Conservation (phyloP, 2,113 vertebrate genomes). For the Alligator mississippiensis region DNA sequence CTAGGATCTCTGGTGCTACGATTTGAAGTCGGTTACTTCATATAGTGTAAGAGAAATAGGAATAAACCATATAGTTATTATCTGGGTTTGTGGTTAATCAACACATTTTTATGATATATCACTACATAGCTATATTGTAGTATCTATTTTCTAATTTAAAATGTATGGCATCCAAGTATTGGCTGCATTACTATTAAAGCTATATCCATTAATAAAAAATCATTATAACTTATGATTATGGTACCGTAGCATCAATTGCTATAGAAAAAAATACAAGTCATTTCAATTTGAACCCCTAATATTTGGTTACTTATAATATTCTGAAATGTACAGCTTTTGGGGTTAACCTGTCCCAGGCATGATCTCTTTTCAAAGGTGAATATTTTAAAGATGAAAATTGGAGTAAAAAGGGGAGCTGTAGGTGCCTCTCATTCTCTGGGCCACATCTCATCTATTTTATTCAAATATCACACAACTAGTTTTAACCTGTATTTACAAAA, state of each 20-base stretch:
- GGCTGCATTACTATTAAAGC: background rate
- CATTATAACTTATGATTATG: background rate
- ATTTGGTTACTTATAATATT: background rate
- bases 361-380: background rate
- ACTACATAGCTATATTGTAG: background rate
- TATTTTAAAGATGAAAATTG: background rate
- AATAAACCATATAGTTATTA: background rate
- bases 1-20: background rate
- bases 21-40: background rate
- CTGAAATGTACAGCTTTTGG: background rate
- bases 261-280: background rate
- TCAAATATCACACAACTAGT: background rate
- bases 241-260: background rate
- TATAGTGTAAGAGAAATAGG: background rate
- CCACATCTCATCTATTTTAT: background rate
- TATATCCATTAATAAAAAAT: conserved; percentile 7
- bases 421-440: background rate
- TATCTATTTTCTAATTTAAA: background rate
- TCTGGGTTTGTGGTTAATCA: background rate
- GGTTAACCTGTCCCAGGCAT: background rate
- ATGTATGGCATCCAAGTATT: accelerated
- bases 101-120: background rate
- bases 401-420: background rate
- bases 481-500: background rate
- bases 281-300: background rate